phyloP scores from a whole-genome alignment of 2,797 vertebrate species.

The Bufotes viridis region DNA sequence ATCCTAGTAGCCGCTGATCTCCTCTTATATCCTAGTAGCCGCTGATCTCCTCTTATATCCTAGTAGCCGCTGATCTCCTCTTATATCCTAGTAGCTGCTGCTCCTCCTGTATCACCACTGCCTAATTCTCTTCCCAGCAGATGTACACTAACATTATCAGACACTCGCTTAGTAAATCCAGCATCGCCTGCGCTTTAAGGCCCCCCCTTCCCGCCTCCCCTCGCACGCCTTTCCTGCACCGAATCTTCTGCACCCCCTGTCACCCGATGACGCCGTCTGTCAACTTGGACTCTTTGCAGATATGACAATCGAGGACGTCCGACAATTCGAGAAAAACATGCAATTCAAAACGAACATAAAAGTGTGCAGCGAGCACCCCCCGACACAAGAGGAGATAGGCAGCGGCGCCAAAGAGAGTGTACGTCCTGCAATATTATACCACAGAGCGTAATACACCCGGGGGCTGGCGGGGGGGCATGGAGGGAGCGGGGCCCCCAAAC shows the following conservation, averaged over 20 bases:
- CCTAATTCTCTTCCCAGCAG: conserved; percentile 70
- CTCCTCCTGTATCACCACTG: conserved; percentile 65
- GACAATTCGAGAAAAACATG: conserved; percentile 97
- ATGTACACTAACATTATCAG: conserved; percentile 77
- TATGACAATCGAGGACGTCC: conserved; percentile 99
- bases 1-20: too few relatives aligned
- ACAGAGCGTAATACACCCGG: not conserved
- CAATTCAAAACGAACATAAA: conserved; percentile 99
- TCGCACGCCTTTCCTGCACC: conserved; percentile 64
- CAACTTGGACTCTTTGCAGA: conserved; percentile 90
- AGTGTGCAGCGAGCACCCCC: conserved; percentile 95
- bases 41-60: too few relatives aligned
- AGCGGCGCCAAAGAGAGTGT: conserved; percentile 93
- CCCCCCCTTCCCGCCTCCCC: conserved; percentile 66
- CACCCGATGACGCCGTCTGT: not conserved
- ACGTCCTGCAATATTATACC: conserved; percentile 73
- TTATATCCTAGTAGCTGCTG: conserved; percentile 62
- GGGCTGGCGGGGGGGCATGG: not conserved
- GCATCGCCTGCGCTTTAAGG: conserved; percentile 68
- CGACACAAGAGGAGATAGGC: conserved; percentile 93
- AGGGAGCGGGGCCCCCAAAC: not conserved
- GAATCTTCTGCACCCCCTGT: conserved; percentile 5
- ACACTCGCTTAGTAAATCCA: conserved; percentile 75
- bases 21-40: too few relatives aligned
- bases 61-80: conserved; percentile 15